These are phyloP conservation scores for Eulemur rufifrons DNA, from an alignment of 2,113 vertebrate species.

Conservation along the genomic window DNA sequence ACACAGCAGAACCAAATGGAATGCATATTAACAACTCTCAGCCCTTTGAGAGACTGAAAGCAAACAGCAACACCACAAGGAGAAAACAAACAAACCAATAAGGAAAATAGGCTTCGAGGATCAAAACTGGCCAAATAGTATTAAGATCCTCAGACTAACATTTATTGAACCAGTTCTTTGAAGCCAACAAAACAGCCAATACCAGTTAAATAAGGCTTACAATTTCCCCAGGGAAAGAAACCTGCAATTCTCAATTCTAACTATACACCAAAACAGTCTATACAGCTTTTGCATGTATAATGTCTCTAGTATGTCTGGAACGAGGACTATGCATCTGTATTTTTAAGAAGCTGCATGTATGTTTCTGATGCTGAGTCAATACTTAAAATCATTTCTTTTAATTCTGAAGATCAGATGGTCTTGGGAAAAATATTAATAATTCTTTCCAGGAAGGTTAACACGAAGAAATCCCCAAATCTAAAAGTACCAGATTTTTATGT, in stretches of 20 bases:
- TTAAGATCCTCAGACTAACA: neutral
- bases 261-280: neutral
- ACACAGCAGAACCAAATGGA: neutral
- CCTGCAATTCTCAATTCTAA: neutral
- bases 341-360: neutral
- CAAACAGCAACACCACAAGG: neutral
- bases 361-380: neutral
- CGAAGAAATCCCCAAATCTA: neutral
- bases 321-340: neutral
- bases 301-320: neutral
- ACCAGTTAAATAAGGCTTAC: neutral
- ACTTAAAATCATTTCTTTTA: constrained; percentile 4
- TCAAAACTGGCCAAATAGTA: neutral
- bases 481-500: neutral
- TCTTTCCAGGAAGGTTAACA: neutral
- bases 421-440: neutral
- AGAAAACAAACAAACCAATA: neutral
- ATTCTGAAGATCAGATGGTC: neutral
- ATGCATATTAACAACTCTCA: neutral
- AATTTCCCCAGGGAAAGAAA: neutral
- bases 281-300: neutral
- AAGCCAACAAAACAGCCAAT: neutral
- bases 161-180: neutral
- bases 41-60: neutral
- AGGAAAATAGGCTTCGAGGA: neutral